Conservation (phyloP, 1,140 invertebrate species). For the Drosophila setifemur region DNA sequence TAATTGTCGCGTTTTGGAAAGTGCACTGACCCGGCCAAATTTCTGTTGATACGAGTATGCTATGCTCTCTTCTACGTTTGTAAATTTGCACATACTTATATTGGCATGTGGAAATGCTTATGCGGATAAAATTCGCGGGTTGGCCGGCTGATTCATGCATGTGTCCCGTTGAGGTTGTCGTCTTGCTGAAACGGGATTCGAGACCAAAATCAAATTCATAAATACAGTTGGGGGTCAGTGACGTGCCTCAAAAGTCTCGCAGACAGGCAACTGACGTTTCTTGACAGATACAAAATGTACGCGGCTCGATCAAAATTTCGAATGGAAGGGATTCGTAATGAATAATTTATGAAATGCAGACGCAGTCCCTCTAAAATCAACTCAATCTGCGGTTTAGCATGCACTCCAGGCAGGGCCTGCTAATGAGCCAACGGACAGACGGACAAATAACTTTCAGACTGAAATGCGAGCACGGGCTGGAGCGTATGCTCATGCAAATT, state of each 20-base stretch:
- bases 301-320: slow-evolving; percentile 4
- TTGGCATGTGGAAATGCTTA: slow-evolving; percentile 31
- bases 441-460: slow-evolving; percentile 10
- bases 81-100: not conserved
- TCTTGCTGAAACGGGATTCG: slow-evolving; percentile 39
- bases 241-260: slow-evolving; percentile 39
- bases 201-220: slow-evolving; percentile 57
- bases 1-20: slow-evolving; percentile 66
- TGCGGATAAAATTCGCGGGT: slow-evolving; percentile 4
- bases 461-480: slow-evolving; percentile 60
- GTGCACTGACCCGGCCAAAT: slow-evolving; percentile 63
- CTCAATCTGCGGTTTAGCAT: slow-evolving; percentile 35
- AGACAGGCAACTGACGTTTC: slow-evolving; percentile 28
- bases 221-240: slow-evolving; percentile 60
- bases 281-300: slow-evolving; percentile 55
- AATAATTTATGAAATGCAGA: slow-evolving; percentile 63
- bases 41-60: slow-evolving; percentile 32
- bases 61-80: slow-evolving; percentile 2
- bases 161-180: slow-evolving; percentile 55
- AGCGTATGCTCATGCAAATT: slow-evolving; percentile 70
- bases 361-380: not conserved
- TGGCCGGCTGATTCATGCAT: slow-evolving; percentile 55
- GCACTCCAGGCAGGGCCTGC: slow-evolving; percentile 46
- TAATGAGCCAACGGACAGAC: slow-evolving; percentile 32
- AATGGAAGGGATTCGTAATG: slow-evolving; percentile 36